Base-by-base conservation (phyloP, 2,113 vertebrate species). In the Paedocypris sp. region DNA sequence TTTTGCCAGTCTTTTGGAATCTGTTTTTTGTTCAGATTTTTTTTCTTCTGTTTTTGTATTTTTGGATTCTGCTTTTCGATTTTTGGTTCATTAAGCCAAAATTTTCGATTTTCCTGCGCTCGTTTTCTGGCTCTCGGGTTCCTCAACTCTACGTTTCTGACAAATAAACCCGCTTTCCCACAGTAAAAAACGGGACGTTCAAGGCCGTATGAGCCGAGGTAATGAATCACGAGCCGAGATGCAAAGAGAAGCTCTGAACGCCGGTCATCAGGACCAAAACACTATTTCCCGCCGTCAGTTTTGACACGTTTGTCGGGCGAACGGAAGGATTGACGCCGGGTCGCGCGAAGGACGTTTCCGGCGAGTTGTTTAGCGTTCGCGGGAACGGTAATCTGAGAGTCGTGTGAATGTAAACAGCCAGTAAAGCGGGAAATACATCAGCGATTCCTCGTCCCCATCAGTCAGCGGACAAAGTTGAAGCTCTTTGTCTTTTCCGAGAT, bases 121-220 rank as follows among this genome's bases (percentile, higher is more conserved):
- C n/a, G n/a, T n/a, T n/a, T n/a, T n/a, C n/a, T n/a, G n/a, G n/a
- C n/a, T n/a, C n/a, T n/a, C n/a, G n/a, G n/a, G n/a, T n/a, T n/a
- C n/a, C n/a, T n/a, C n/a, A n/a, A n/a, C n/a, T n/a, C n/a, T n/a
- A n/a, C n/a, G n/a, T n/a, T n/a, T 48, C 49, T 75, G 76, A 80
- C 77, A 75, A 69, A 81, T 74, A 58, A 54, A 66, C 57, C 43
- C 46, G 3, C 19, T 33, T 19, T 49, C 76, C 58, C 72, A 72
- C 73, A 72, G 70, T 73, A 74, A 72, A 74, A 70, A 77, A 66
- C 57, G 72, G n/a, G 69, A 75, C 47, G 75, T 75, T 58, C 56
- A 73, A 72, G 76, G 72, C 72, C 23, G 33, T 67, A 74, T 79
- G 72, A 75, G 71, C 72, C 48, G 8, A 47, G 45, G 64, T 74